phyloP scores from a whole-genome alignment of 1,140 invertebrate species.

The Drosophila mayri region DNA sequence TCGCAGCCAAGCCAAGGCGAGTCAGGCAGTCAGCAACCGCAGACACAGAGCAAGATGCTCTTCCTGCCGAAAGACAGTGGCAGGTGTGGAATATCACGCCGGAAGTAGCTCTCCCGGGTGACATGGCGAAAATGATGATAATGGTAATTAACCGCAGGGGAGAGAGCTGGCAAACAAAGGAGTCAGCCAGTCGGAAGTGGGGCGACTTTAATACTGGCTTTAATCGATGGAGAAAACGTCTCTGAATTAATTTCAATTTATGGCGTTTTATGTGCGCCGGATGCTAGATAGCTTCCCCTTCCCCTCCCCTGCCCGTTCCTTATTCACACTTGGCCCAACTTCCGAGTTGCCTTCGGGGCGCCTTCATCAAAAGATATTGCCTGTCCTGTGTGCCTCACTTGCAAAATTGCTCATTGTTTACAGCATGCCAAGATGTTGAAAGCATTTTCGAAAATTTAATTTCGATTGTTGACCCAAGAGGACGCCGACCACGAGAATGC shows the following conservation, averaged over 20 bases:
- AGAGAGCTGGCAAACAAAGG: conserved; percentile 40
- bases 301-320: neutral
- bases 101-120: conserved; percentile 16
- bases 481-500: conserved; percentile 4
- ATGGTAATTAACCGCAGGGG: conserved; percentile 31
- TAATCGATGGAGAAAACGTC: conserved; percentile 24
- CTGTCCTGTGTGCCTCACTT: conserved; percentile 40
- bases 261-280: conserved; percentile 21
- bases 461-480: conserved; percentile 60
- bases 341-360: conserved; percentile 36
- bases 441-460: conserved; percentile 54
- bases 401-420: conserved; percentile 59
- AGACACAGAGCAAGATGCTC: conserved; percentile 14
- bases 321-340: conserved; percentile 42
- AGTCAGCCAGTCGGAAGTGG: conserved; percentile 34
- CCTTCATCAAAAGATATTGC: conserved; percentile 48
- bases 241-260: conserved; percentile 51
- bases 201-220: conserved; percentile 23
- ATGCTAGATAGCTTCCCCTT: conserved; percentile 20
- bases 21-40: conserved; percentile 7
- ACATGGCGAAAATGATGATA: conserved; percentile 45
- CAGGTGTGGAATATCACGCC: conserved; percentile 41
- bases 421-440: conserved; percentile 36
- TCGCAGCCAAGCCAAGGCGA: conserved; percentile 11
- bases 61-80: conserved; percentile 2